Evolutionary conservation across 1,140 invertebrate species (phyloP).

Genomic region (Hyposmocoma kahamanoa): DNA sequence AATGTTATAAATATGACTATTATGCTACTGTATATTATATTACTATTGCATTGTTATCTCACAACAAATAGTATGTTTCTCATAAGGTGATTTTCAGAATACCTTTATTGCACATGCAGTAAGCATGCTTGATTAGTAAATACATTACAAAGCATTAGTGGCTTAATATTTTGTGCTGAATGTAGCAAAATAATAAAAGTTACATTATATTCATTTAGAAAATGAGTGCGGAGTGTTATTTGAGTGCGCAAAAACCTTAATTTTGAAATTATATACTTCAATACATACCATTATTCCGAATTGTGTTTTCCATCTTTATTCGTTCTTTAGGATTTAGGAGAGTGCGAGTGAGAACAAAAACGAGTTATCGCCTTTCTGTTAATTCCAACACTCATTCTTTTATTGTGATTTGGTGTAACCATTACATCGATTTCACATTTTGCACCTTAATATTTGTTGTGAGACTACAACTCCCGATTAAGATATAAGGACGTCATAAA

Average conservation of each 20-base stretch:
- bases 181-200: constrained; percentile 10
- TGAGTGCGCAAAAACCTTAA: constrained; percentile 56
- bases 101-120: constrained; percentile 21
- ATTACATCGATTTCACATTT: constrained; percentile 43
- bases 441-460: constrained; percentile 73
- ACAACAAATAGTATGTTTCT: constrained; percentile 64
- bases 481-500: constrained; percentile 43
- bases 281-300: constrained; percentile 52
- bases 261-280: no score
- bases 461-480: constrained; percentile 57
- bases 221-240: constrained; percentile 59
- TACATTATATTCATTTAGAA: constrained; percentile 46
- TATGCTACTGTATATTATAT: no score
- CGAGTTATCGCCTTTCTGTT: constrained; percentile 61
- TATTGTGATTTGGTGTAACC: constrained; percentile 66
- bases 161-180: constrained; percentile 1
- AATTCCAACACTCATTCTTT: constrained; percentile 72
- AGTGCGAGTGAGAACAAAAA: constrained; percentile 44
- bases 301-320: constrained; percentile 38
- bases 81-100: neutral
- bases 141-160: constrained; percentile 15
- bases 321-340: constrained; percentile 38
- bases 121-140: constrained; percentile 36
- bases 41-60: constrained; percentile 47
- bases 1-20: neutral